Percentiles rank a stretch among this genome's conserved stretches.
Conservation (phyloP, 2,888 invertebrate genomes). For the Drosophila hamatofila region DNA sequence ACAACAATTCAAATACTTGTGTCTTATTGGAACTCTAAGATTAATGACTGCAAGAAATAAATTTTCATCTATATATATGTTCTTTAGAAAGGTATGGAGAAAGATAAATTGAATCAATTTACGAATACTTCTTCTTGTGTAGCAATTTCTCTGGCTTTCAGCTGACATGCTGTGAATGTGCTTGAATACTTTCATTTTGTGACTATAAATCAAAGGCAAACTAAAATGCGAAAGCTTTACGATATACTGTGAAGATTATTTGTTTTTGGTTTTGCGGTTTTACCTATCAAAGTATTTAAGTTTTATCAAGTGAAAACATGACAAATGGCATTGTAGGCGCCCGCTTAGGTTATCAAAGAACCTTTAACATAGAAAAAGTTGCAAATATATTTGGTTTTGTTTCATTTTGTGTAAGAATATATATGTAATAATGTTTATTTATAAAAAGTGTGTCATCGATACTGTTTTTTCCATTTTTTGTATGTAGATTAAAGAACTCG, state of each 20-base stretch:
- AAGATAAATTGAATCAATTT: neutral
- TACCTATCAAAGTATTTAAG: conserved; percentile 27
- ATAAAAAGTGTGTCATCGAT: neutral
- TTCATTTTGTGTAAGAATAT: neutral
- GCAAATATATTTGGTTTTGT: neutral
- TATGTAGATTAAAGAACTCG: neutral
- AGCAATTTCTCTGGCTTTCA: neutral
- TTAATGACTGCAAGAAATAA: neutral
- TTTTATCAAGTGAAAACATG: conserved; percentile 15
- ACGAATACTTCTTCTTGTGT: neutral
- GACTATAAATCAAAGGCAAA: neutral
- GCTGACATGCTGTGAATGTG: neutral
- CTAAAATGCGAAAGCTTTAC: conserved; percentile 3
- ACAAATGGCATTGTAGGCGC: conserved; percentile 38
- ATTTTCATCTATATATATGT: neutral
- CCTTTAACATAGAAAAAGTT: neutral
- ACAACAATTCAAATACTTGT: neutral
- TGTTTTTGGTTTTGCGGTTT: conserved; percentile 8
- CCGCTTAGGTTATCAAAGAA: conserved; percentile 16
- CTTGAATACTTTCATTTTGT: neutral
- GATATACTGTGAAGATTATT: conserved; percentile 31
- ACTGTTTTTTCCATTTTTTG: neutral
- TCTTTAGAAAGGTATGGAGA: neutral
- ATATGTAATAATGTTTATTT: neutral
- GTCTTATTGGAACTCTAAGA: neutral